Evolutionary conservation across 1,140 invertebrate genomes (phyloP), one percentile per base, ranked within the genome.

Genomic region (Neodiprion virginianus): DNA sequence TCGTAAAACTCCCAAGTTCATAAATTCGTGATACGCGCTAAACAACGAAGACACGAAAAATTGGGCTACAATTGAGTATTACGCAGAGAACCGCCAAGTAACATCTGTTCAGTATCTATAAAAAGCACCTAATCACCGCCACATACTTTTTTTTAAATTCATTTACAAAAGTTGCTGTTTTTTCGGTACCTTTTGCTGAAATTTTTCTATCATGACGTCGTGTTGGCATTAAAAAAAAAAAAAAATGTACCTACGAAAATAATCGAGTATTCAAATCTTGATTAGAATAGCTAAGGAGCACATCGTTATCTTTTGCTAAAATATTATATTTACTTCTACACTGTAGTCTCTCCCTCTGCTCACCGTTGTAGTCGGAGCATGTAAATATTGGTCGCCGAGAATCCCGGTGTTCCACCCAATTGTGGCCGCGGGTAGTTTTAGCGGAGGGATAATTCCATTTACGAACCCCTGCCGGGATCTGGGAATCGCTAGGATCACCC

Each of bases 371-470:
- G 28, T 40, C 5, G 2, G 28, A 40, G 28, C 28, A 40, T 40
- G 28, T 40, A 5, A 40, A 40, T 40, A 40, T 40, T 40, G 28
- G 28, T 40, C 28, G 28, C 28, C 28, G 5, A 40, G 28, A 40
- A 40, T 17, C 74, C 61, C 71, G 50, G 73, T 11, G 53, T 65
- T 47, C 17, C 74, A 69, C 53, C 66, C 68, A 71, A 75, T 72
- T 67, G 69, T 69, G 67, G 71, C 69, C 69, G 71, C 74, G 69
- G 71, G 69, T 53, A 75, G 69, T 75, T 75, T 75, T 61, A 61
- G 67, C 65, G 65, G 47, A 49, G 61, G 48, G 74, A 71, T 75
- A 66, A 75, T 71, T 75, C 74, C 69, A 75, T 75, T 75, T 75
- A 17, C 17, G 65, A 71, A 67, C 74, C 74, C 69, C 65, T 53